Conservation (phyloP, 2,113 vertebrate species). For the Sturnira hondurensis region DNA sequence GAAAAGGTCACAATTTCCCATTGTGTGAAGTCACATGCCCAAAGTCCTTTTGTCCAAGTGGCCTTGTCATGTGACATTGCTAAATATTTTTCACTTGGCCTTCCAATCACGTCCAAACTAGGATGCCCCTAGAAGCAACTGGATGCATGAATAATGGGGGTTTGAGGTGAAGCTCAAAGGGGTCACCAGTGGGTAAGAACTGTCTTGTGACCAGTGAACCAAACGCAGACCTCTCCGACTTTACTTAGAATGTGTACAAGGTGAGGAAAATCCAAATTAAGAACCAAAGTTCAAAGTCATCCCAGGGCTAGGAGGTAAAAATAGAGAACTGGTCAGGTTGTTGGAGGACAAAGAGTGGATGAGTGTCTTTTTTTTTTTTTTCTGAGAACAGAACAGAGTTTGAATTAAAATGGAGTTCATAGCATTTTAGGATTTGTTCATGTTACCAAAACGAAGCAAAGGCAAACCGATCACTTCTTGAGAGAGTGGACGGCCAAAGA, state of each 20-base stretch:
- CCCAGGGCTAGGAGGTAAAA: constrained; percentile 15
- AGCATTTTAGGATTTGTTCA: neutral
- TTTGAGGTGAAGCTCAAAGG: neutral
- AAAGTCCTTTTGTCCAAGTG: constrained; percentile 77
- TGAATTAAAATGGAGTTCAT: neutral
- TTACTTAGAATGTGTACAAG: neutral
- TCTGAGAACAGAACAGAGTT: neutral
- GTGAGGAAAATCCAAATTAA: neutral
- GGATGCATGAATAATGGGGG: constrained; percentile 48
- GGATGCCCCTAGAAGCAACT: constrained; percentile 36
- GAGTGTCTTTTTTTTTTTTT: neutral
- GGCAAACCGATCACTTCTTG: neutral
- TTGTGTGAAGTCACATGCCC: constrained; percentile 75
- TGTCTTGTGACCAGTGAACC: neutral
- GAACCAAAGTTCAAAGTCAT: neutral
- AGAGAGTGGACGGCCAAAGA: neutral
- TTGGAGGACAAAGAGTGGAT: neutral
- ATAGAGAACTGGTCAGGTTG: neutral
- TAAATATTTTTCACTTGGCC: constrained; percentile 68
- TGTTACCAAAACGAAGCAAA: neutral
- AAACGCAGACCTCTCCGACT: neutral
- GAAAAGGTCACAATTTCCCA: constrained; percentile 75
- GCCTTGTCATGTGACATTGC: constrained; percentile 62
- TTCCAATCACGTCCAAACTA: constrained; percentile 61
- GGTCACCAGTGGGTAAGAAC: neutral